A percentile compares a stretch with the other conserved stretches of the same genome.
These are phyloP conservation scores for Polyploca ridens DNA, from an alignment of 2,888 invertebrate species.

Conservation along the genomic window DNA sequence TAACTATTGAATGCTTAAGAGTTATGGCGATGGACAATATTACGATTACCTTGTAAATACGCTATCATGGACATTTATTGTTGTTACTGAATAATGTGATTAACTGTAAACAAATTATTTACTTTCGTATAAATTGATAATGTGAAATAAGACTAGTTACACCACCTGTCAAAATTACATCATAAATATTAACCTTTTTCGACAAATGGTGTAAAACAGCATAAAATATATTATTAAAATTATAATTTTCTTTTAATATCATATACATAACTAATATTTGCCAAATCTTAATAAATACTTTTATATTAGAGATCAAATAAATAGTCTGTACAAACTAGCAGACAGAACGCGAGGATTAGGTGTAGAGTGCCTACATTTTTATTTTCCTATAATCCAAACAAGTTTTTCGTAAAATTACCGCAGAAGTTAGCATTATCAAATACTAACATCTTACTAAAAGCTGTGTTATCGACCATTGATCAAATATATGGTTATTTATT, in stretches of 20 bases:
- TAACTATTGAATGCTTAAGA: neutral
- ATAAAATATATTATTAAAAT: slow-evolving; percentile 3
- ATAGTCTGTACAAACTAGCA: neutral
- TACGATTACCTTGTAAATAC: neutral
- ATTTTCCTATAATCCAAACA: neutral
- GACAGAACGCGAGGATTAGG: slow-evolving; percentile 1
- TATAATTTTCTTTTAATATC: neutral
- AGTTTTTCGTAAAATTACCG: neutral
- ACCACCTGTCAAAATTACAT: neutral
- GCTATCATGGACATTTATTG: slow-evolving; percentile 2
- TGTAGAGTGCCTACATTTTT: slow-evolving; percentile 8
- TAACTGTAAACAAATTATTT: neutral
- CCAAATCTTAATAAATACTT: slow-evolving; percentile 12
- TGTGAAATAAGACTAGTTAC: neutral
- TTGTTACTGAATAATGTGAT: neutral
- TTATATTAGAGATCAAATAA: slow-evolving; percentile 12
- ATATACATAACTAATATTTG: neutral
- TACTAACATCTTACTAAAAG: neutral
- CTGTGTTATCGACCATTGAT: neutral
- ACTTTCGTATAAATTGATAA: neutral
- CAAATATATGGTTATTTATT: neutral
- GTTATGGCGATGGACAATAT: slow-evolving; percentile 1
- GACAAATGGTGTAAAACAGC: slow-evolving; percentile 5
- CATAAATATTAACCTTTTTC: neutral
- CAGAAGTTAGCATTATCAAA: no score